These are phyloP conservation scores for Lasioglossum morio DNA, from an alignment of 2,888 invertebrate species.

Conservation along the genomic window DNA sequence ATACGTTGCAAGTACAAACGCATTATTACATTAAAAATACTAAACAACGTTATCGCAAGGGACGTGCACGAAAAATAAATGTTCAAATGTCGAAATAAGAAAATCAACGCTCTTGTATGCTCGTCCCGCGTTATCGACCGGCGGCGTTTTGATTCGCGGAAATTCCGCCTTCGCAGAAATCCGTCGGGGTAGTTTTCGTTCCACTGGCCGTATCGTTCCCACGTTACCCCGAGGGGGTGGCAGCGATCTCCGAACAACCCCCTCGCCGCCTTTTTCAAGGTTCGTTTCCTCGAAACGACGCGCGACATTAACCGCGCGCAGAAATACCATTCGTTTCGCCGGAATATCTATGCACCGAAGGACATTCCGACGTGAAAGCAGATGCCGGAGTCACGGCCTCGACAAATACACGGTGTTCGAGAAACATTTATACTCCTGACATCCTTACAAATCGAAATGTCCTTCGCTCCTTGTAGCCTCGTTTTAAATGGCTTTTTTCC, in stretches of 20 bases:
- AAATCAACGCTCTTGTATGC: neutral
- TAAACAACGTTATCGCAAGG: neutral
- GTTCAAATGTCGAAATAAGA: neutral
- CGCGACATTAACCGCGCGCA: conserved; percentile 66
- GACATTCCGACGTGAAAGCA: conserved; percentile 21
- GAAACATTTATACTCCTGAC: neutral
- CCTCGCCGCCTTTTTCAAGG: conserved; percentile 32
- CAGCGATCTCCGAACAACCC: conserved; percentile 1
- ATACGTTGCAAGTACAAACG: neutral
- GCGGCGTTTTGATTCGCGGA: neutral
- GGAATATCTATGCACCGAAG: conserved; percentile 19
- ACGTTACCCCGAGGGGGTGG: neutral
- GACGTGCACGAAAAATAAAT: neutral
- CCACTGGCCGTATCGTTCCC: conserved; percentile 2
- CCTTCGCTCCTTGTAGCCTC: neutral
- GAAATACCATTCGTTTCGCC: conserved; percentile 45
- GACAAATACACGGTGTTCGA: conserved; percentile 37
- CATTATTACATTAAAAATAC: neutral
- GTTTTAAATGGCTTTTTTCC: neutral
- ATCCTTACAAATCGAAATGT: neutral
- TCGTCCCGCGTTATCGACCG: conserved; percentile 8
- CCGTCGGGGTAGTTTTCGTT: neutral
- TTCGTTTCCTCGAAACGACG: conserved; percentile 67
- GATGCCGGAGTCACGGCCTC: conserved; percentile 22
- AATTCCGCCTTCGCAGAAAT: neutral